phyloP scores from a whole-genome alignment of 2,888 invertebrate species.

The Trichogramma dendrolimi region DNA sequence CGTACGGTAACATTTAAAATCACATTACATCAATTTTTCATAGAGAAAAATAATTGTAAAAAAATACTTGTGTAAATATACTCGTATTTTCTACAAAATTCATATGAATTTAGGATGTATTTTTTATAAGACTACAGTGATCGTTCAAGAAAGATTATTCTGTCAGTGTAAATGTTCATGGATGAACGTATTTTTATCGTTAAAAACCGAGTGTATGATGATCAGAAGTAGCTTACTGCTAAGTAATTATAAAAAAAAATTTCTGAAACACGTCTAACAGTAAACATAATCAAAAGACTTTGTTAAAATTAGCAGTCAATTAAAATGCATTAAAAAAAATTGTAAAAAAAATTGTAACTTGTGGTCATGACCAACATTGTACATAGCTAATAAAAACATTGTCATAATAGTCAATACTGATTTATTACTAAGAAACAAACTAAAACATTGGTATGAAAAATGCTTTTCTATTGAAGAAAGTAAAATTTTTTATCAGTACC shows the following conservation, averaged over 20 bases:
- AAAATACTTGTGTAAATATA: no score
- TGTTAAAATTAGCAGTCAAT: constrained; percentile 7
- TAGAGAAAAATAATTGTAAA: no score
- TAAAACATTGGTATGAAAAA: constrained; percentile 30
- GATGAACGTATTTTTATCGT: no score
- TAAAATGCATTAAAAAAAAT: constrained; percentile 9
- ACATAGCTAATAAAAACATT: not conserved
- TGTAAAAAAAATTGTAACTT: constrained; percentile 15
- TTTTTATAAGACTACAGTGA: no score
- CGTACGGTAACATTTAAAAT: no score
- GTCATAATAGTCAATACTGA: constrained; percentile 12
- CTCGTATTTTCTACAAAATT: no score
- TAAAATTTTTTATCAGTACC: constrained; percentile 60
- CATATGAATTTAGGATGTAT: no score
- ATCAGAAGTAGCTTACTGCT: no score
- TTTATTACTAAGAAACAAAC: constrained; percentile 28
- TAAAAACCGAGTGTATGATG: no score
- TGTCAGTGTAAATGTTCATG: no score
- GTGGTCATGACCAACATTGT: constrained; percentile 13
- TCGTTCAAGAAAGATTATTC: no score
- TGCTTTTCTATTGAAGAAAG: constrained; percentile 45
- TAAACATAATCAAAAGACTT: constrained; percentile 26
- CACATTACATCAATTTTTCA: no score
- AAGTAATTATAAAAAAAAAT: constrained; percentile 36
- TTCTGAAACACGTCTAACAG: constrained; percentile 50